Evolutionary conservation across 2,797 vertebrate species (phyloP), one percentile per base, ranked within the genome.

Genomic region (Onychomys leucogaster): DNA sequence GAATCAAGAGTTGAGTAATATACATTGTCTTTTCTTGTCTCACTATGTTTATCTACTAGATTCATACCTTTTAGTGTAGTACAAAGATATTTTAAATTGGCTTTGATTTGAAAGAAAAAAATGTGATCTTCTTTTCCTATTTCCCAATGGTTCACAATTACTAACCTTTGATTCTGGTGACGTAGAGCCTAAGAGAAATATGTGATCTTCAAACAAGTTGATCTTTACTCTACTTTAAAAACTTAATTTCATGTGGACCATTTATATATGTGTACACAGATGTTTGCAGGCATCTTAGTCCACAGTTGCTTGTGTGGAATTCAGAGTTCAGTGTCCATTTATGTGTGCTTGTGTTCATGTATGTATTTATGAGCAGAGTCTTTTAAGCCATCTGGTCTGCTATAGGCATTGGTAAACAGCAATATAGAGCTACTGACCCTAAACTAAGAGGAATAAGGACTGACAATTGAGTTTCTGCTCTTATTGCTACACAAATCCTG

Each of bases 21-120:
- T 78, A 41, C 2, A 76, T 0, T 85, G 4, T 3, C 8, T 94
- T 8, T 0, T 90, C 25, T 63, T 9, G 0, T 82, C 43, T 71
- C 14, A 88, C 23, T 90, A 88, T 73, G 37, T 6, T 77, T 63
- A 87, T 2, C 7, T 43, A 57, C 67, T 27, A 14, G 29, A 76
- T 4, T 82, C 55, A 77, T 52, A 85, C 1, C 82, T 95, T 94
- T 27, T 25, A 78, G 25, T 37, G 0, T 57, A 29, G 10, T n/a
- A 7, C 3, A 89, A 77, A 87, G 12, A 4, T 63, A 88, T 65
- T 88, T 96, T 81, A 86, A 91, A 76, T 90, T n/a, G 81, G 52
- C 41, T 82, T 21, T 46, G 5, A 52, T 73, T 27, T 49, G 13
- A 37, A 37, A 2, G 13, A 27, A 9, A 59, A 77, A 29, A 27